Base-by-base conservation (phyloP, 2,113 vertebrate species). In the Garra rufa region DNA sequence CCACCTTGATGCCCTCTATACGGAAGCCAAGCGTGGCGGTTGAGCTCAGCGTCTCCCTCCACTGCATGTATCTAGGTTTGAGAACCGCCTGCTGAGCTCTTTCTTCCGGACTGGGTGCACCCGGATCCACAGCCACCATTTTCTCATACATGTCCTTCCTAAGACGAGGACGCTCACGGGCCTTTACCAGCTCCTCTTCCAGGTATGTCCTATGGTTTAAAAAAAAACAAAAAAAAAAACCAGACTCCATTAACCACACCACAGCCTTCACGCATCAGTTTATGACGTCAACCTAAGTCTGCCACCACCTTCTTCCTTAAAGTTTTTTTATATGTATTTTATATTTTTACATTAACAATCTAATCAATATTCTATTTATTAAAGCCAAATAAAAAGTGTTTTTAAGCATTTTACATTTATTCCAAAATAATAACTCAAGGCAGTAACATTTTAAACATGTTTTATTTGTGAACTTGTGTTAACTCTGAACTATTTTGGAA, bases 31-130 rank as follows among this genome's bases (percentile, higher is more conserved):
- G 85, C 0, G 95, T 96, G 69, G 96, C 95, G 0, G 96, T 97
- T 1, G 97, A 98, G 91, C 96, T 98, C 65, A 97, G 91, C 0
- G 96, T 96, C 90, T 98, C 96, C 71, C 97, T 91, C 96, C 97
- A 97, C 88, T 97, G 96, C 97, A 98, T 98, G 92, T 97, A 97
- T 81, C 96, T 94, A 2, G 96, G 96, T 87, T 98, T 98, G 71
- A 97, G 93, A 65, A 97, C 86, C 0, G 94, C 96, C 26, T 94
- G 92, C 91, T 95, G 95, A 6, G 90, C 90, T 0, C 91, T 94
- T 87, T 98, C 97, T 91, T 97, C 89, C 0, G 94, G 86, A 0
- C 94, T 96, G 3, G 97, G 96, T 0, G 97, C 96, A 0, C 88
- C 89, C 0, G 97, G 96, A 76, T 98, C 96, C 89, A 97, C 96